Base-by-base conservation (phyloP, 2,888 invertebrate genomes). In the Synergus itoensis region DNA sequence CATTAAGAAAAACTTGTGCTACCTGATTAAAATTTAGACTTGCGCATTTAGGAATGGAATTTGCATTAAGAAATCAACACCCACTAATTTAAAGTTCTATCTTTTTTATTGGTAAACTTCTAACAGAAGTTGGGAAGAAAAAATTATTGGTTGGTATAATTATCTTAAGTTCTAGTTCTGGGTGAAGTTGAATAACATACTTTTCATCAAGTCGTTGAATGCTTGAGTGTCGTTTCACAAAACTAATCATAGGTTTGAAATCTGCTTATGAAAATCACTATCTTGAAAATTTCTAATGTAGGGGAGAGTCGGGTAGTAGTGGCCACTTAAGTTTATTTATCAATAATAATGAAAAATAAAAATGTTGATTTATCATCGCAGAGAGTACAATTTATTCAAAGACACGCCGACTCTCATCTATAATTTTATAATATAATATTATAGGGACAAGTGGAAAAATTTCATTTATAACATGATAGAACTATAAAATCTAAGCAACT, bases 121-220 rank as follows among this genome's bases (percentile, higher is more conserved):
- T 14, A 53, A 18, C 40, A 60, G 21, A 60, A 57, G 18, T 76
- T 76, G n/a, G 14, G 21, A 60, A 14, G 9, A 76, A 76, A 76
- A 76, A 76, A 48, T 9, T 1, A 76, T 76, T 76, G 48, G 14
- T 12, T 41, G 40, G 40, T 57, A 40, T 36, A 43, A 60, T 76
- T 76, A 60, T 18, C 60, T 14, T 60, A 57, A 76, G 28, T 60
- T 60, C 18, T 40, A 16, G 41, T 76, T 53, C 21, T 53, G n/a
- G 36, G 57, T 36, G 14, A 57, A 76, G 41, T 76, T 76, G 18
- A 57, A 57, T 57, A 57, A 57, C 57, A 67, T 43, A 67, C 67
- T 28, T 12, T 21, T 18, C 45, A 18, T 67, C 18, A 21, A 45
- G 21, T 14, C 16, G 28, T 7, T 14, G 21, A 21, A 45, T 18